Evolutionary conservation across 2,113 vertebrate genomes (phyloP).

Genomic region (Sphaerodactylus townsendi): DNA sequence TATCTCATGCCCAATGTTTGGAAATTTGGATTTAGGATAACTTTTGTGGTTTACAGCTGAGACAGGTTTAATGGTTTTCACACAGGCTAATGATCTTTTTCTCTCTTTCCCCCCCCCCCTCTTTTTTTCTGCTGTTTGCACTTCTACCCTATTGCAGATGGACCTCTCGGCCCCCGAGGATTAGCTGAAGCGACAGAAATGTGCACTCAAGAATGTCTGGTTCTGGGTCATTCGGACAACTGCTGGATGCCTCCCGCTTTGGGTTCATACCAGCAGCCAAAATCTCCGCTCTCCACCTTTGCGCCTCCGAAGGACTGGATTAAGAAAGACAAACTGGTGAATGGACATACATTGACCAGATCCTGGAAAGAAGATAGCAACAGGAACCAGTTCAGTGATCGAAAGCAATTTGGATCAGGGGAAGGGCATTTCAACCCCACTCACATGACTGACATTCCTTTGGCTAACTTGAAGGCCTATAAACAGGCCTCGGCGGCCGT

Average conservation of each 20-base stretch:
- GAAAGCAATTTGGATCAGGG: slow-evolving; percentile 90
- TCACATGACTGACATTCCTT: slow-evolving; percentile 92
- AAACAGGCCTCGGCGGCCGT: slow-evolving; percentile 84
- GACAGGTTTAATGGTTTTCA: neutral
- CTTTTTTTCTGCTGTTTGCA: neutral
- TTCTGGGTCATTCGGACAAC: slow-evolving; percentile 98
- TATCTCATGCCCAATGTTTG: neutral
- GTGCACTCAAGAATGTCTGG: slow-evolving; percentile 98
- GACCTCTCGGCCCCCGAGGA: slow-evolving; percentile 91
- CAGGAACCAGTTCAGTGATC: slow-evolving; percentile 92
- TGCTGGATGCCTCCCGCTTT: slow-evolving; percentile 98
- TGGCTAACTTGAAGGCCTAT: slow-evolving; percentile 96
- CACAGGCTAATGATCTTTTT: neutral
- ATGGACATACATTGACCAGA: slow-evolving; percentile 94
- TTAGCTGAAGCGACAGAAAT: slow-evolving; percentile 97
- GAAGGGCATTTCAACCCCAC: slow-evolving; percentile 91
- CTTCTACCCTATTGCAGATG: slow-evolving; percentile 76
- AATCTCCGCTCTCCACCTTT: slow-evolving; percentile 93
- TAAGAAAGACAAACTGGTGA: slow-evolving; percentile 96
- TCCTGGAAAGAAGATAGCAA: slow-evolving; percentile 94
- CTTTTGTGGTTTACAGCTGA: neutral
- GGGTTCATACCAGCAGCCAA: slow-evolving; percentile 91
- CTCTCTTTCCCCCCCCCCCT: neutral
- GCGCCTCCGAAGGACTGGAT: slow-evolving; percentile 93
- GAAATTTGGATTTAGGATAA: neutral